These are phyloP conservation scores for Perca schrenkii DNA, from an alignment of 2,113 vertebrate genomes.

Conservation along the genomic window DNA sequence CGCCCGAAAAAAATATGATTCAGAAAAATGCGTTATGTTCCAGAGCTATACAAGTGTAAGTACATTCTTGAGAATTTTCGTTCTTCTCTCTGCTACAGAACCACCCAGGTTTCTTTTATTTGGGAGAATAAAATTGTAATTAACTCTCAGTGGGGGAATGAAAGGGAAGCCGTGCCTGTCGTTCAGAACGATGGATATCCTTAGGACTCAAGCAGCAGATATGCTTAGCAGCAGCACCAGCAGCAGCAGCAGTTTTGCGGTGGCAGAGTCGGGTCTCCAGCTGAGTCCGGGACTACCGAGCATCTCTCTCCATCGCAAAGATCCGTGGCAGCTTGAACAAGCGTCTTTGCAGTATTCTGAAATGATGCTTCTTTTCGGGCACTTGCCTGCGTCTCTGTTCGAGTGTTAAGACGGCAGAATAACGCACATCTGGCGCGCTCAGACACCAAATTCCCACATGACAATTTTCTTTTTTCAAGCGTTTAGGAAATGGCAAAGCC, in stretches of 20 bases:
- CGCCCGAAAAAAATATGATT: slow-evolving; percentile 50
- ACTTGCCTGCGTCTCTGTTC: slow-evolving; percentile 26
- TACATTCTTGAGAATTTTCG: background rate
- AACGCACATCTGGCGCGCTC: slow-evolving; percentile 41
- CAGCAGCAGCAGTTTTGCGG: slow-evolving; percentile 60
- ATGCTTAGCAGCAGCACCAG: slow-evolving; percentile 3
- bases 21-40: slow-evolving; percentile 53
- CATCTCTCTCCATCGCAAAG: slow-evolving; percentile 29
- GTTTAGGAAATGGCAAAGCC: slow-evolving; percentile 3
- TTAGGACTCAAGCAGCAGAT: slow-evolving; percentile 21
- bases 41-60: slow-evolving; percentile 14
- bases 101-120: slow-evolving; percentile 16
- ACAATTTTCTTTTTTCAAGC: background rate
- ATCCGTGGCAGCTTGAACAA: slow-evolving; percentile 15
- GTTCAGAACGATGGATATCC: slow-evolving; percentile 33
- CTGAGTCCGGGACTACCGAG: slow-evolving; percentile 57
- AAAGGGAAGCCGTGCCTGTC: slow-evolving; percentile 23
- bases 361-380: slow-evolving; percentile 15
- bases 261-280: slow-evolving; percentile 61
- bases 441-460: slow-evolving; percentile 13
- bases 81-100: background rate
- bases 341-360: slow-evolving; percentile 51
- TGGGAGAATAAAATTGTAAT: slow-evolving; percentile 15
- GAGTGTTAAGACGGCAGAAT: slow-evolving; percentile 9
- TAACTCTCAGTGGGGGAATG: slow-evolving; percentile 36